These are phyloP conservation scores for Gasteruption jaculator DNA, from an alignment of 2,888 invertebrate genomes.

Conservation along the genomic window DNA sequence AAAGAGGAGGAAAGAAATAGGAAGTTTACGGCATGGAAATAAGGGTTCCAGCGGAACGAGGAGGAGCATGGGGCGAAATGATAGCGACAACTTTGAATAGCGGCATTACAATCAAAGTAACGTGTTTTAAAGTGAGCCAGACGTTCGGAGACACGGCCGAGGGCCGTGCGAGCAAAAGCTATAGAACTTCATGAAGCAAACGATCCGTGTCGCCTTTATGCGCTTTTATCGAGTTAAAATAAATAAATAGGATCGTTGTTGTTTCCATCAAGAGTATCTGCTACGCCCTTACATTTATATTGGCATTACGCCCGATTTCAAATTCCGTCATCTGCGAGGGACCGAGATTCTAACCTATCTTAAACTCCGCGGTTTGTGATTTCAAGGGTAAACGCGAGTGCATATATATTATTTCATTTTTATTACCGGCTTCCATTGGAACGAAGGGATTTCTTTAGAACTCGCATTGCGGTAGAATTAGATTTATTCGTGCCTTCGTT, in stretches of 20 bases:
- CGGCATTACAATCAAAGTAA: conserved; percentile 43
- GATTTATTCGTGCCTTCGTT: too few relatives aligned
- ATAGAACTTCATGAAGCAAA: conserved; percentile 35
- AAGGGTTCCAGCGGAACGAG: too few relatives aligned
- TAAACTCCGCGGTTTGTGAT: too few relatives aligned
- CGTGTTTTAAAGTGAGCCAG: conserved; percentile 41
- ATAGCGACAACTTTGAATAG: conserved; percentile 33
- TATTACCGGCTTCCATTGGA: too few relatives aligned
- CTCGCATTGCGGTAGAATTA: too few relatives aligned
- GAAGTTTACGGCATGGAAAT: too few relatives aligned
- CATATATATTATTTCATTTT: too few relatives aligned
- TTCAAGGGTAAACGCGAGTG: too few relatives aligned
- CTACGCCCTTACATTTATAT: conserved; percentile 19
- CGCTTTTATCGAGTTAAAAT: conserved; percentile 33
- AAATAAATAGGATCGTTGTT: conserved; percentile 31
- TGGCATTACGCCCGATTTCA: conserved; percentile 9
- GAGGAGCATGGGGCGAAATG: conserved; percentile 24
- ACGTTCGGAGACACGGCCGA: conserved; percentile 29
- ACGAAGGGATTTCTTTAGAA: too few relatives aligned
- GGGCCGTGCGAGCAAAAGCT: conserved; percentile 24
- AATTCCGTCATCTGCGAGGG: too few relatives aligned
- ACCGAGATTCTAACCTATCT: too few relatives aligned
- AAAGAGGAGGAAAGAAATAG: conserved; percentile 15
- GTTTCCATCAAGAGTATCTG: too few relatives aligned
- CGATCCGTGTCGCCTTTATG: conserved; percentile 34